Evolutionary conservation across 2,888 invertebrate species (phyloP).

Genomic region (Proisotoma minuta): DNA sequence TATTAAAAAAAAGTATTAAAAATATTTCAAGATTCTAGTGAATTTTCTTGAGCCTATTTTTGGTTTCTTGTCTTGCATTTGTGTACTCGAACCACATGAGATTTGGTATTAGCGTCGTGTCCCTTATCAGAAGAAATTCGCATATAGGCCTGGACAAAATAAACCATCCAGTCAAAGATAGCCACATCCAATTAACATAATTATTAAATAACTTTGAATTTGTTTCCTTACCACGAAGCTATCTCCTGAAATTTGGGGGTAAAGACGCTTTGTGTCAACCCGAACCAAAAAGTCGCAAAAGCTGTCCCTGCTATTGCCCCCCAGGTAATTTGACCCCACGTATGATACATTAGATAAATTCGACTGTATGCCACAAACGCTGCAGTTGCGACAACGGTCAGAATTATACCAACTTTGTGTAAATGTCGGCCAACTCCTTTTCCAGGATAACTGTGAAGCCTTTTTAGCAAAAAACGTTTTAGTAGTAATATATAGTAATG

Average conservation of each 20-base stretch:
- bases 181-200: too few species aligned
- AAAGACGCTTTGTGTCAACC: constrained; percentile 69
- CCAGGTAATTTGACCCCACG: constrained; percentile 71
- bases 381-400: constrained; percentile 39
- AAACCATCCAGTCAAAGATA: too few species aligned
- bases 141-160: constrained; percentile 66
- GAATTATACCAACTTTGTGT: constrained; percentile 45
- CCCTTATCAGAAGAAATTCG: constrained; percentile 78
- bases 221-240: constrained; percentile 66
- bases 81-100: constrained; percentile 92
- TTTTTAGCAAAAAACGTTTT: constrained; percentile 11
- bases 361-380: constrained; percentile 52
- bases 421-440: constrained; percentile 40
- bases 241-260: constrained; percentile 80
- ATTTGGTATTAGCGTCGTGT: constrained; percentile 85
- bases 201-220: constrained; percentile 10
- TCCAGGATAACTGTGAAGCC: constrained; percentile 45
- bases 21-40: too few species aligned
- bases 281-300: constrained; percentile 76
- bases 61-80: constrained; percentile 74
- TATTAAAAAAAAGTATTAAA: too few species aligned
- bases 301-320: constrained; percentile 69
- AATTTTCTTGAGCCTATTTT: constrained; percentile 71
- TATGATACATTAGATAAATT: constrained; percentile 82
- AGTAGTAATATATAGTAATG: neutral